Evolutionary conservation across 1,140 invertebrate genomes (phyloP), one percentile per base, ranked within the genome.

Genomic region (Euura saliciscinereae): DNA sequence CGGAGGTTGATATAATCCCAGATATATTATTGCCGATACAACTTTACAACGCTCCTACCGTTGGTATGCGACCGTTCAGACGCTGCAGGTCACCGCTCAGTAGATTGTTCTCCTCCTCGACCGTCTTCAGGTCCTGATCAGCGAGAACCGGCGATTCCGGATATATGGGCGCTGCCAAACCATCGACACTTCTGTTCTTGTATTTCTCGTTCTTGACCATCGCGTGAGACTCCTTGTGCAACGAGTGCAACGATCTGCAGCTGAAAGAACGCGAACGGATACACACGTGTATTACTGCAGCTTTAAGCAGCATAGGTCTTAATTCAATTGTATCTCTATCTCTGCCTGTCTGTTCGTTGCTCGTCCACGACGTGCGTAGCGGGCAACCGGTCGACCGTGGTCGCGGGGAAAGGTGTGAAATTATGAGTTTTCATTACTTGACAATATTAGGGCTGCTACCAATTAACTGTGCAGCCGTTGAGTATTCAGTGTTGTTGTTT

Each of bases 401-500:
- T 67, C 11, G 45, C 13, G 6, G 11, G 28, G 28, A 28, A 28
- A 28, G 10, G n/a, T 4, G 11, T 70, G 3, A 4, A n/a, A 45
- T 11, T n/a, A 70, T 43, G 45, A 70, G 68, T 65, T 45, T 70
- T 28, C 69, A 76, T 80, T 83, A 86, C 83, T 82, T 85, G 42
- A 82, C 79, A 78, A 93, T 84, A 80, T 91, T 90, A 42, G 90
- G 90, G 69, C 85, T 89, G 79, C 90, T 92, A 70, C 90, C 89
- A 74, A 90, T 87, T 8, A 92, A 89, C 85, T 95, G 92, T 43
- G 92, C 91, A 0, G 93, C 92, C 0, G 93, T 94, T 2, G 93
- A 93, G 74, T 95, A 94, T 45, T 91, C 90, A 6, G 91, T 90
- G 77, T 95, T 95, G 77, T 92, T 93, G 70, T 93, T 91, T 0